A percentile compares a stretch with the other conserved stretches of the same genome.
Evolutionary conservation across 1,140 invertebrate species (phyloP).

Genomic region (Hormaphis cornu): DNA sequence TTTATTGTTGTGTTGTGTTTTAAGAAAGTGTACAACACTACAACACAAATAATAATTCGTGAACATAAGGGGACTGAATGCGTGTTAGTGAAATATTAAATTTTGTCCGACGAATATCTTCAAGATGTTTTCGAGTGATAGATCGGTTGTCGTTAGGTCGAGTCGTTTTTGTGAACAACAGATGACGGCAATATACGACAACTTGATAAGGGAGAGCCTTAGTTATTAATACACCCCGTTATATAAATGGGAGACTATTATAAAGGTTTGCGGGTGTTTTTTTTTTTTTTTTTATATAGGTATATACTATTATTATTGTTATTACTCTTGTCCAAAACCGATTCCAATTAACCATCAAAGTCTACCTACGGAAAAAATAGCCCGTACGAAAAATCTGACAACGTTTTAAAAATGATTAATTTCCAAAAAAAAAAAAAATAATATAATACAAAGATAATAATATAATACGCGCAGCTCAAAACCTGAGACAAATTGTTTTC

Average conservation of each 20-base stretch:
- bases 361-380: neutral
- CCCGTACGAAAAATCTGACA: constrained; percentile 4
- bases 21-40: no score
- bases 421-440: neutral
- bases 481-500: neutral
- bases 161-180: constrained; percentile 26
- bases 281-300: constrained; percentile 4
- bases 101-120: neutral
- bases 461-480: no score
- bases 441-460: no score
- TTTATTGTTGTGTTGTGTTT: no score
- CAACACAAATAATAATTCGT: no score
- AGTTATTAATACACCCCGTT: constrained; percentile 29
- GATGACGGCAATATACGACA: constrained; percentile 31
- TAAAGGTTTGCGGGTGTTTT: constrained; percentile 17
- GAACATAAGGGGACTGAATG: neutral
- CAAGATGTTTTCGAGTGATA: constrained; percentile 22
- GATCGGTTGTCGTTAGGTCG: constrained; percentile 19
- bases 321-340: constrained; percentile 15
- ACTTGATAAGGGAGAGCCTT: constrained; percentile 23
- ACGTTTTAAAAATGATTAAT: constrained; percentile 14
- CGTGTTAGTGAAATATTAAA: constrained; percentile 17
- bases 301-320: no score
- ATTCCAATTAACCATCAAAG: constrained; percentile 17
- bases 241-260: constrained; percentile 30